These are phyloP conservation scores for Bugula neritina DNA, from an alignment of 2,888 invertebrate genomes.

Conservation along the genomic window DNA sequence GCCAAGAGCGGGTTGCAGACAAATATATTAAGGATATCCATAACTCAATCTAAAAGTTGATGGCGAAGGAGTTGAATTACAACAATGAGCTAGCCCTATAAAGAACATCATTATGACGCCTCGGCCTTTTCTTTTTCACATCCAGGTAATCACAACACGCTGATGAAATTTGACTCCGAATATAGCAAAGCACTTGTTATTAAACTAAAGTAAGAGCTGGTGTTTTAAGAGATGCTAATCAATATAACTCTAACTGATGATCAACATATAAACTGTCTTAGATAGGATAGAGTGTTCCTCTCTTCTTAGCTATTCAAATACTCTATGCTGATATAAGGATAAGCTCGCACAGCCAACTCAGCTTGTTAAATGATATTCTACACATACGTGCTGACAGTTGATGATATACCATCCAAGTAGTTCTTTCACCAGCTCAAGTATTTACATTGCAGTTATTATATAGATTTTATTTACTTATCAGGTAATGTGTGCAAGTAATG, in stretches of 20 bases:
- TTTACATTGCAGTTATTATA: neutral
- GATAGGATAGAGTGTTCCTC: neutral
- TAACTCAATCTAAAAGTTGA: neutral
- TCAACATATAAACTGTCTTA: neutral
- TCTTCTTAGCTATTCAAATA: neutral
- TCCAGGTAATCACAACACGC: neutral
- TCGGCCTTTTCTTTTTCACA: neutral
- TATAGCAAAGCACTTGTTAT: neutral
- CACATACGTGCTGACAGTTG: neutral
- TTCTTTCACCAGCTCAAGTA: neutral
- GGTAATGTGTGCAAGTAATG: neutral
- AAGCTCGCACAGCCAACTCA: neutral
- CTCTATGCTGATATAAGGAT: neutral
- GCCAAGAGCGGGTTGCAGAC: neutral
- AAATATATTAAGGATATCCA: neutral
- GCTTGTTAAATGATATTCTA: neutral
- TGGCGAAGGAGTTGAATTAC: slow-evolving; percentile 6
- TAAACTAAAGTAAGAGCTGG: neutral
- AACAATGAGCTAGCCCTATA: neutral
- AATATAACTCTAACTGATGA: neutral
- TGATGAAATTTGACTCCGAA: neutral
- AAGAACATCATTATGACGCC: slow-evolving; percentile 21
- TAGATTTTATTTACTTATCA: neutral
- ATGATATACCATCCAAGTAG: neutral
- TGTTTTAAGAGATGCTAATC: neutral